Percentiles rank a stretch among this genome's conserved stretches.
These are phyloP conservation scores for Cyphomyrmex costatus DNA, from an alignment of 1,140 invertebrate genomes.

Conservation along the genomic window DNA sequence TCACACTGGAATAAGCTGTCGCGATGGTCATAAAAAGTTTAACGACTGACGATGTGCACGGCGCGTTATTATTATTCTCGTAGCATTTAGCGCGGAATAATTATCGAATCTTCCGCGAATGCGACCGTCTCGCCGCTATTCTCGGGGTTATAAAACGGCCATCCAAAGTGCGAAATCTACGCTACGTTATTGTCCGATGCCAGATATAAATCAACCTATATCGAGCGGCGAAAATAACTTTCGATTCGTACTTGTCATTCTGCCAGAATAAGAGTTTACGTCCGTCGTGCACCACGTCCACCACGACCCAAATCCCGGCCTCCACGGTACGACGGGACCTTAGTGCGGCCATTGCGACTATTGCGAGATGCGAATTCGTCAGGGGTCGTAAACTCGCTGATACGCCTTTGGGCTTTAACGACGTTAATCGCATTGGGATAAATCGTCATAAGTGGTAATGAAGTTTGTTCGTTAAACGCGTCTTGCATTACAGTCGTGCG, in stretches of 20 bases:
- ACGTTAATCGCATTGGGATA: slow-evolving; percentile 73
- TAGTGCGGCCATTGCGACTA: slow-evolving; percentile 48
- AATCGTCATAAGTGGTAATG: slow-evolving; percentile 73
- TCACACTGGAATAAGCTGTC: slow-evolving; percentile 13
- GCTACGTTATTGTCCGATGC: slow-evolving; percentile 73
- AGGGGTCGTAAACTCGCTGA: slow-evolving; percentile 74
- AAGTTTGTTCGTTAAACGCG: slow-evolving; percentile 52
- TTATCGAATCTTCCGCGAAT: slow-evolving; percentile 71
- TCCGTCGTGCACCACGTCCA: slow-evolving; percentile 52
- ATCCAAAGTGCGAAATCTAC: slow-evolving; percentile 58
- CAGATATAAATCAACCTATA: slow-evolving; percentile 72
- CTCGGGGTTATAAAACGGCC: slow-evolving; percentile 69
- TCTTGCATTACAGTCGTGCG: slow-evolving; percentile 36
- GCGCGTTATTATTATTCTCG: slow-evolving; percentile 42
- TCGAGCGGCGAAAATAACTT: slow-evolving; percentile 72
- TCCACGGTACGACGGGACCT: slow-evolving; percentile 9
- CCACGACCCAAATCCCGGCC: slow-evolving; percentile 70
- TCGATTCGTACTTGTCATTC: slow-evolving; percentile 74
- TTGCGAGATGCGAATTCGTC: slow-evolving; percentile 72
- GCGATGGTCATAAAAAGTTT: slow-evolving; percentile 16
- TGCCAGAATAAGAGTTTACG: slow-evolving; percentile 74
- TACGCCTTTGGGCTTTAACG: slow-evolving; percentile 73
- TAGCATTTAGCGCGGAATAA: slow-evolving; percentile 50
- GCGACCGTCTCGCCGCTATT: slow-evolving; percentile 57
- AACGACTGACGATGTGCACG: slow-evolving; percentile 34